Conservation (phyloP, 2,888 invertebrate genomes). For the Oligia latruncula region DNA sequence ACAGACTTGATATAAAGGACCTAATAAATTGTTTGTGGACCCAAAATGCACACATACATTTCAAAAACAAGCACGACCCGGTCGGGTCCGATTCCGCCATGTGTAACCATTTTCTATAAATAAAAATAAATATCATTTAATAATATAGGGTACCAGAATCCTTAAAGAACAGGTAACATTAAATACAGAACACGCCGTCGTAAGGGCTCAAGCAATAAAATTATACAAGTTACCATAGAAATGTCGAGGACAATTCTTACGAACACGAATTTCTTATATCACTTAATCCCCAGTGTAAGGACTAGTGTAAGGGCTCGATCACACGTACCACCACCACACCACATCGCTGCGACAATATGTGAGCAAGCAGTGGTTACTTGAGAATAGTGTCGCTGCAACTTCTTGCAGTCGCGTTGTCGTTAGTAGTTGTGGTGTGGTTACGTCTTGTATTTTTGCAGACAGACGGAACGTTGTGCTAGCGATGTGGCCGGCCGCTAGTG, state of each 20-base stretch:
- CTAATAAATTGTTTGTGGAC: background rate
- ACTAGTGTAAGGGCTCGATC: background rate
- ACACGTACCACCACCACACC: background rate
- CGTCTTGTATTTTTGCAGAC: background rate
- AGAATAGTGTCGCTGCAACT: background rate
- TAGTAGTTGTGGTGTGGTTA: background rate
- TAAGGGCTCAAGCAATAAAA: slow-evolving; percentile 40
- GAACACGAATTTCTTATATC: slow-evolving; percentile 3
- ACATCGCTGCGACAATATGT: background rate
- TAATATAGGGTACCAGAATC: background rate
- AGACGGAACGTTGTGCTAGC: background rate
- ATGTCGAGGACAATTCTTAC: slow-evolving; percentile 39
- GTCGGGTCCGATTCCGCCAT: background rate
- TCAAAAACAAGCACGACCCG: background rate
- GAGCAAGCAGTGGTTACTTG: background rate
- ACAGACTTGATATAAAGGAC: background rate
- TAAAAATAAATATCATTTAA: background rate
- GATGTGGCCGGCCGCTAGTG: background rate
- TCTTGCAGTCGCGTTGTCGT: background rate
- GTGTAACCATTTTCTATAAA: background rate
- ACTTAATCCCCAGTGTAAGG: slow-evolving; percentile 31
- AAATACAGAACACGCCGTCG: slow-evolving; percentile 7
- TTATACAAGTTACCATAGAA: slow-evolving; percentile 51
- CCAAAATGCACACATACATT: background rate
- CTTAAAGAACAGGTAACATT: slow-evolving; percentile 20